A percentile compares a stretch with the other conserved stretches of the same genome.
Evolutionary conservation across 1,140 invertebrate genomes (phyloP).

Genomic region (Drosophila rhopaloa): DNA sequence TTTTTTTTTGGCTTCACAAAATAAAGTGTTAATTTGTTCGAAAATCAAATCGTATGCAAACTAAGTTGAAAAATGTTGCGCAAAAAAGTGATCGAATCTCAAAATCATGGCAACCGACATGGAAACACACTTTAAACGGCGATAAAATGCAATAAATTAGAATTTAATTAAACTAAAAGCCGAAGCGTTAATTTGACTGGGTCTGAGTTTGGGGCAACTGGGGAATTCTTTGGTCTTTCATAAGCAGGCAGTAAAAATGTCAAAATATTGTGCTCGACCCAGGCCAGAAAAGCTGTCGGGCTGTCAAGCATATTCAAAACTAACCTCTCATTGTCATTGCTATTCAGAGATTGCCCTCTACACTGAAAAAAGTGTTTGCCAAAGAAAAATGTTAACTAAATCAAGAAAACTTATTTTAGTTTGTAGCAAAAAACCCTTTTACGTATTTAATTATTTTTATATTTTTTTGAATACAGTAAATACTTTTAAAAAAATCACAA

Average conservation of each 20-base stretch:
- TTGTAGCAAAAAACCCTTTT: not conserved
- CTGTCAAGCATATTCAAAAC: conserved; percentile 72
- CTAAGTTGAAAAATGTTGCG: conserved; percentile 37
- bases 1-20: conserved; percentile 37
- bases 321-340: conserved; percentile 58
- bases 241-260: conserved; percentile 78
- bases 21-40: conserved; percentile 78
- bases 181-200: conserved; percentile 36
- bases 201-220: conserved; percentile 39
- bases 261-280: conserved; percentile 72
- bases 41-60: conserved; percentile 51
- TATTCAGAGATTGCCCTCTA: conserved; percentile 31
- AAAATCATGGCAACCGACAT: conserved; percentile 52
- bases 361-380: not conserved
- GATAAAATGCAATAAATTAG: conserved; percentile 80
- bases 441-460: too few species aligned
- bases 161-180: conserved; percentile 80
- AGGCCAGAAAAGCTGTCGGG: conserved; percentile 63
- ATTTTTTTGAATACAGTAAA: too few species aligned
- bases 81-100: conserved; percentile 51
- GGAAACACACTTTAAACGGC: conserved; percentile 71
- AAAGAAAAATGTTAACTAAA: not conserved
- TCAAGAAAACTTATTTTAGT: not conserved
- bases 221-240: conserved; percentile 72
- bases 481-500: too few species aligned